phyloP scores from a whole-genome alignment of 2,113 vertebrate species.

The Heloderma charlesbogerti region DNA sequence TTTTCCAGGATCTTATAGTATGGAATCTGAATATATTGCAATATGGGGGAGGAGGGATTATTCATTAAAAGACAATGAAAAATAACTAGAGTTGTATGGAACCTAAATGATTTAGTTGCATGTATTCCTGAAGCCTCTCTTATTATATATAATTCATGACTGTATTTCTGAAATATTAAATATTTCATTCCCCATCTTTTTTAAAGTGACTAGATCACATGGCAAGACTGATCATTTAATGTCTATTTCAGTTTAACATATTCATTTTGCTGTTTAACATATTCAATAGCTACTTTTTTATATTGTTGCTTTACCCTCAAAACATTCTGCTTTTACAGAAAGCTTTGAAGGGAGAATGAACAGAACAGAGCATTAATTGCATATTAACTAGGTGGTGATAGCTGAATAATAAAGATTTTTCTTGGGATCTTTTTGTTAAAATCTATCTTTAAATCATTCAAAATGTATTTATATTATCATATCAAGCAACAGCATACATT shows the following conservation, averaged over 20 bases:
- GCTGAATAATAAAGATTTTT: conserved; percentile 44
- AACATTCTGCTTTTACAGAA: conserved; percentile 58
- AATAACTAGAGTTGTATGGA: conserved; percentile 62
- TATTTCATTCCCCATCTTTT: conserved; percentile 64
- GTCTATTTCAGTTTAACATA: conserved; percentile 70
- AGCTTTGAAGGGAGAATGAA: conserved; percentile 62
- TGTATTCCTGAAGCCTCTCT: conserved; percentile 59
- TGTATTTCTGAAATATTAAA: conserved; percentile 64
- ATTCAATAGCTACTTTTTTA: conserved; percentile 75
- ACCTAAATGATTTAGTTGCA: conserved; percentile 63
- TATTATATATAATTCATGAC: conserved; percentile 77
- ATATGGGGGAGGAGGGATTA: too few species aligned
- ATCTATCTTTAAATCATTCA: conserved; percentile 12
- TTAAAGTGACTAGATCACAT: conserved; percentile 72
- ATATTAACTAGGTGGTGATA: conserved; percentile 25
- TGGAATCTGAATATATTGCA: conserved; percentile 24
- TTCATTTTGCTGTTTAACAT: conserved; percentile 76
- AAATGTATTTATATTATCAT: neutral
- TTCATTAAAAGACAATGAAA: conserved; percentile 69
- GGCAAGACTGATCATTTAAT: conserved; percentile 71
- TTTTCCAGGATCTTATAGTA: neutral
- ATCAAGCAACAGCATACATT: neutral
- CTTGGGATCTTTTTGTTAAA: conserved; percentile 36
- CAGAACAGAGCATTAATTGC: conserved; percentile 49
- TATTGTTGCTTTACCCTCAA: conserved; percentile 30